phyloP scores from a whole-genome alignment of 2,888 invertebrate genomes.

The Cryptosula pallasiana region DNA sequence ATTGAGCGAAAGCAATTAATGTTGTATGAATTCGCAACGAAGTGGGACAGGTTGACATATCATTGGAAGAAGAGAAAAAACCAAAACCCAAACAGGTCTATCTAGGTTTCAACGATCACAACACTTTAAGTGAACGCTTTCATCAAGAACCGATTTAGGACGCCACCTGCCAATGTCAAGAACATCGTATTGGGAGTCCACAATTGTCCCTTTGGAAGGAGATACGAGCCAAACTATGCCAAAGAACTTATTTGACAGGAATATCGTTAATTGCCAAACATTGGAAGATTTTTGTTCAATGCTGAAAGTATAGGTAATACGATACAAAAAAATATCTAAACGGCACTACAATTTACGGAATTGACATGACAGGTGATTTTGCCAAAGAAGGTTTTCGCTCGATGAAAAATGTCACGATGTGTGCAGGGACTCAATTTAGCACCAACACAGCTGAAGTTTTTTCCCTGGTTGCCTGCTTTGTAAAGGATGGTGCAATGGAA shows the following conservation, averaged over 20 bases:
- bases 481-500: background rate
- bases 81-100: too few relatives aligned
- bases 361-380: too few relatives aligned
- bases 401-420: too few relatives aligned
- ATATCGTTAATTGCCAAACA: background rate
- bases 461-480: background rate
- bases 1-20: too few relatives aligned
- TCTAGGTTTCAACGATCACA: background rate
- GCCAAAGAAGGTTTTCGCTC: too few relatives aligned
- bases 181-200: background rate
- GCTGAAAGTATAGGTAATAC: background rate
- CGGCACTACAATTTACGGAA: too few relatives aligned
- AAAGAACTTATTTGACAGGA: background rate
- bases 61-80: background rate
- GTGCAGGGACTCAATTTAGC: background rate
- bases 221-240: background rate
- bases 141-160: background rate
- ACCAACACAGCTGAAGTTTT: background rate
- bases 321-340: too few relatives aligned
- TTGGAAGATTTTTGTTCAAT: background rate
- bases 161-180: background rate
- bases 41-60: too few relatives aligned
- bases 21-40: too few relatives aligned
- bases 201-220: background rate
- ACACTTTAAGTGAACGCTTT: background rate